Percentiles rank a stretch among this genome's conserved stretches.
Conservation (phyloP, 2,797 vertebrate species). For the Gallirallus australis region DNA sequence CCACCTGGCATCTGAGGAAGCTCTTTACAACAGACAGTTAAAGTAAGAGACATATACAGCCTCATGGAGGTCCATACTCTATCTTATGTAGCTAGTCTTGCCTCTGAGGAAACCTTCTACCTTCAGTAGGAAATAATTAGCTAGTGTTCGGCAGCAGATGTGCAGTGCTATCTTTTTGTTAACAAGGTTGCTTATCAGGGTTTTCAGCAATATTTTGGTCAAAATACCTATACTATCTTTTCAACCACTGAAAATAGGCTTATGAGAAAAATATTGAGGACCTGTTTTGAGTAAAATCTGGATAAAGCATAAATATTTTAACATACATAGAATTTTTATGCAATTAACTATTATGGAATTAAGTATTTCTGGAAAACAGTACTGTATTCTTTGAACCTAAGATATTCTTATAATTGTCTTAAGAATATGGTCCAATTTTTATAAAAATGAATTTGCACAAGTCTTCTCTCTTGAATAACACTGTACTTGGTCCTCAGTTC, state of each 20-base stretch:
- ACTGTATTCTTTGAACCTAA: not conserved
- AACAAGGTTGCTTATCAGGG: not conserved
- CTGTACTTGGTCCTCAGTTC: not conserved
- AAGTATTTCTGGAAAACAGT: not conserved
- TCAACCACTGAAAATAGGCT: not conserved
- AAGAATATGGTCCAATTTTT: not conserved
- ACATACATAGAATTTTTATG: not conserved
- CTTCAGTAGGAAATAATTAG: not conserved
- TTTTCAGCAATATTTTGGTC: conserved; percentile 43
- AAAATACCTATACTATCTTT: conserved; percentile 13
- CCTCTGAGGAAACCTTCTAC: not conserved
- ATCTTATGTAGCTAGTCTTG: not conserved
- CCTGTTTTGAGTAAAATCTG: conserved; percentile 43
- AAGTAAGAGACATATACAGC: not conserved
- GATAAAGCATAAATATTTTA: conserved; percentile 29
- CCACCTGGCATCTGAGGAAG: not conserved
- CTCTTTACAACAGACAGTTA: not conserved
- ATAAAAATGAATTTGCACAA: conserved; percentile 5
- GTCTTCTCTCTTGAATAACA: not conserved
- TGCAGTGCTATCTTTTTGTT: not conserved
- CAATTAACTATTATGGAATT: not conserved
- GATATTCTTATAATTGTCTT: not conserved
- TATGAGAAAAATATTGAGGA: not conserved
- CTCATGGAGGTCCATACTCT: not conserved
- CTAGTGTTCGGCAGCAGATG: not conserved